These are phyloP conservation scores for Amphipyra tragopoginis DNA, from an alignment of 2,888 invertebrate species.

Conservation along the genomic window DNA sequence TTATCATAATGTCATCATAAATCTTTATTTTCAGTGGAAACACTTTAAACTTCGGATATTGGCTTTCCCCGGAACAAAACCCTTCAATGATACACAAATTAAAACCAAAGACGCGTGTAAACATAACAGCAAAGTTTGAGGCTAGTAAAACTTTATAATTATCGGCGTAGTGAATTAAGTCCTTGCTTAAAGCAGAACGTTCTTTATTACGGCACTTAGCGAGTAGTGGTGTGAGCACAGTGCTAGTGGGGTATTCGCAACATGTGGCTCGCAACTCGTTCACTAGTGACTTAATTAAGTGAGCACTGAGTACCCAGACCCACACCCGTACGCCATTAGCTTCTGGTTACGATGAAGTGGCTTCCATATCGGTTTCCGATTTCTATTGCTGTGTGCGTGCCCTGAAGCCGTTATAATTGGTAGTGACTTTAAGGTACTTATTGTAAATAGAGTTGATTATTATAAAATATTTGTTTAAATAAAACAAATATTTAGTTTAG, in stretches of 20 bases:
- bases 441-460: too few relatives aligned
- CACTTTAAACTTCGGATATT: background rate
- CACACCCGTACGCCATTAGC: slow-evolving; percentile 57
- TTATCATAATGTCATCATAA: too few relatives aligned
- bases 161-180: slow-evolving; percentile 48
- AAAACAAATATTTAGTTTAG: background rate
- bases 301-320: slow-evolving; percentile 46
- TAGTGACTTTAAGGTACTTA: background rate
- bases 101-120: slow-evolving; percentile 8
- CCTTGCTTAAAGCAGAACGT: slow-evolving; percentile 51
- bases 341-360: slow-evolving; percentile 57
- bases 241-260: slow-evolving; percentile 35
- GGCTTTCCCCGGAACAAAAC: background rate
- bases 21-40: too few relatives aligned
- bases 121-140: slow-evolving; percentile 31
- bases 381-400: slow-evolving; percentile 9
- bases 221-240: slow-evolving; percentile 51
- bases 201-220: slow-evolving; percentile 64
- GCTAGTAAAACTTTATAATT: slow-evolving; percentile 40
- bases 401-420: background rate
- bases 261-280: slow-evolving; percentile 55
- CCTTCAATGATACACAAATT: background rate
- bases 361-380: slow-evolving; percentile 42
- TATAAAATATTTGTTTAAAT: too few relatives aligned
- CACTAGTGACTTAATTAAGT: slow-evolving; percentile 67